phyloP scores from a whole-genome alignment of 2,888 invertebrate species.

The Ethmia dodecea region DNA sequence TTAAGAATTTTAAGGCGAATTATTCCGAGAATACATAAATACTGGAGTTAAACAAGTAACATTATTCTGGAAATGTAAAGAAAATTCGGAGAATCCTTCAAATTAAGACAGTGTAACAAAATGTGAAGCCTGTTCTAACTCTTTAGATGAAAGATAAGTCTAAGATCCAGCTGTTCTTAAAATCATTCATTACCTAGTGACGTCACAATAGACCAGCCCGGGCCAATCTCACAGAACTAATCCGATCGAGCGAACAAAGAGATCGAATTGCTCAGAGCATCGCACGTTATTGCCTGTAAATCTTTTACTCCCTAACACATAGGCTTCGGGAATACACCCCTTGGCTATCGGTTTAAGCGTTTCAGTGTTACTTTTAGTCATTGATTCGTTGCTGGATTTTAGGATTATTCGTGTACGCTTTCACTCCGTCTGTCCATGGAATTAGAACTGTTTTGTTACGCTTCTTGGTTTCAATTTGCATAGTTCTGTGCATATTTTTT shows the following conservation, averaged over 20 bases:
- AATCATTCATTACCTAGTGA: slow-evolving; percentile 13
- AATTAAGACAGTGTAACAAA: too few species aligned
- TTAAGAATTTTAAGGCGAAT: too few species aligned
- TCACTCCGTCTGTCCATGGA: too few species aligned
- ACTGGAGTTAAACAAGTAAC: too few species aligned
- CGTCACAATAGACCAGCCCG: slow-evolving; percentile 25
- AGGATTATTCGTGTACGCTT: not conserved
- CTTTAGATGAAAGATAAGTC: too few species aligned
- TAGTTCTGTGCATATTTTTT: too few species aligned
- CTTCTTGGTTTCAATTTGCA: too few species aligned
- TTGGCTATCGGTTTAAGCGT: slow-evolving; percentile 51
- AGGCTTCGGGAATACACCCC: slow-evolving; percentile 32
- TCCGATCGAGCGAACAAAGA: slow-evolving; percentile 68
- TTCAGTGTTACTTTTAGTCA: slow-evolving; percentile 55
- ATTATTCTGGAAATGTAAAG: too few species aligned
- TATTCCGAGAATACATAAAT: too few species aligned
- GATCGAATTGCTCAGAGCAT: slow-evolving; percentile 55
- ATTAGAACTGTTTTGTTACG: too few species aligned
- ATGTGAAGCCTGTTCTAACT: too few species aligned
- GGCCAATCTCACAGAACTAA: slow-evolving; percentile 54
- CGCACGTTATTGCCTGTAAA: slow-evolving; percentile 73
- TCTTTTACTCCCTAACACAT: slow-evolving; percentile 46
- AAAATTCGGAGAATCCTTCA: too few species aligned
- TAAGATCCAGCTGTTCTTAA: slow-evolving; percentile 8
- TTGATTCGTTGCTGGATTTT: slow-evolving; percentile 36